Conservation (phyloP, 2,797 vertebrate species). For the Cryptoprocta ferox region DNA sequence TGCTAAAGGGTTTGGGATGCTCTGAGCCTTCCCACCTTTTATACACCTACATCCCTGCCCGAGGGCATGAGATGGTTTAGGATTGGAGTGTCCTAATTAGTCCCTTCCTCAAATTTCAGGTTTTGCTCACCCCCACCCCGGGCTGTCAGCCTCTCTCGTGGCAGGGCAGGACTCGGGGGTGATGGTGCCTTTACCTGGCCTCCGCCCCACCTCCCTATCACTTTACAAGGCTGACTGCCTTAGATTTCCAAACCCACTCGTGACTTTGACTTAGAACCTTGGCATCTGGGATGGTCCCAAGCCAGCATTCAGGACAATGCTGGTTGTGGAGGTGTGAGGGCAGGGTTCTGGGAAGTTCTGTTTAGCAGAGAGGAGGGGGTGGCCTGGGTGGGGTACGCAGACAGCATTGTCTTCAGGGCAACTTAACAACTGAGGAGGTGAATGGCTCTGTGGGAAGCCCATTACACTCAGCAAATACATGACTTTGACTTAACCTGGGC, state of each 20-base stretch:
- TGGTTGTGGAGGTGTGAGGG: neutral
- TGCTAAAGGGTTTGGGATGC: neutral
- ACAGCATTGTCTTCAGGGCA: neutral
- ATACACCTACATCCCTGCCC: constrained; percentile 57
- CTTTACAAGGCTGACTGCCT: constrained; percentile 58
- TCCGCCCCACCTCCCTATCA: constrained; percentile 1
- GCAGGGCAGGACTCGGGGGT: neutral
- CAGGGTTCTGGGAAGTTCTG: neutral
- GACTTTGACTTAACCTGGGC: neutral
- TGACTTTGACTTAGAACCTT: constrained; percentile 73
- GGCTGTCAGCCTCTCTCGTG: constrained; percentile 23
- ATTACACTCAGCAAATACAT: neutral
- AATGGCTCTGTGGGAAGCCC: neutral
- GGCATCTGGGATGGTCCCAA: constrained; percentile 67
- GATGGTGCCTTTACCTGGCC: neutral
- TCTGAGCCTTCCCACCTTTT: constrained; percentile 59
- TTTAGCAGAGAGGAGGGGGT: neutral
- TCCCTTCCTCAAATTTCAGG: constrained; percentile 79
- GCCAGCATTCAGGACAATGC: neutral
- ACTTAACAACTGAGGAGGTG: neutral
- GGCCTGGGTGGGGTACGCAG: no score
- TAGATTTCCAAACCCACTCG: constrained; percentile 70
- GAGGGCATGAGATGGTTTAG: constrained; percentile 31
- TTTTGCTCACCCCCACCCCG: constrained; percentile 72
- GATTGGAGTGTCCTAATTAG: constrained; percentile 69